Evolutionary conservation across 2,113 vertebrate species (phyloP), one percentile per base, ranked within the genome.

Genomic region (Strix uralensis): DNA sequence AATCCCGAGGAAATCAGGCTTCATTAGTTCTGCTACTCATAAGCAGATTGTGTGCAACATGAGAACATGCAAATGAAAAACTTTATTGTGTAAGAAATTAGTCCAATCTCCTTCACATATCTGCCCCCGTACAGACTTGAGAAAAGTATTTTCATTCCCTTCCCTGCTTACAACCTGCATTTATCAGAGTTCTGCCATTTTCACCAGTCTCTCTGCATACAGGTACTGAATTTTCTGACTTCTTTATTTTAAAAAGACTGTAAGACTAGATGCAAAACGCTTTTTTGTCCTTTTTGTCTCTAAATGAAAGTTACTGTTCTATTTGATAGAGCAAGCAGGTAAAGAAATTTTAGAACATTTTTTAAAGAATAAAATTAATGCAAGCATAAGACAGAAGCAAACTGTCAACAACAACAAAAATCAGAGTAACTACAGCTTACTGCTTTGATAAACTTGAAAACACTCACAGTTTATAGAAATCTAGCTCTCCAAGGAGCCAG

Each of bases 391-490:
- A 85, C 71, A 85, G 91, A 83, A 51, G 52, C 58, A 71, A 81
- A 83, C 42, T 32, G 21, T 85, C 88, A 67, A 87, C n/a, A 3
- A 3, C 61, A 92, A 95, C 10, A 47, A 78, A 73, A 82, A 74
- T 82, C 63, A 81, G 38, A 72, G 54, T 88, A 82, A 88, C 88
- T 70, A 61, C 74, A 89, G 83, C 83, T 90, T 63, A 61, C 66
- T 78, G 80, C 81, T 38, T 85, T 95, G 96, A 95, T 77, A 90
- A 96, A 95, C 87, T 63, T 58, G 72, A 92, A 93, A 95, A 82
- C 72, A 92, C 84, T 95, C 88, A 85, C 42, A 77, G 81, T 92
- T 97, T 80, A 87, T 38, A 97, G 92, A 97, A 95, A 95, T 73
- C 12, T 23, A 79, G 90, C 88, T 97, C 96, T 91, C 92, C 27